These are phyloP conservation scores for Melanotus villosus DNA, from an alignment of 2,888 invertebrate species.

Conservation along the genomic window DNA sequence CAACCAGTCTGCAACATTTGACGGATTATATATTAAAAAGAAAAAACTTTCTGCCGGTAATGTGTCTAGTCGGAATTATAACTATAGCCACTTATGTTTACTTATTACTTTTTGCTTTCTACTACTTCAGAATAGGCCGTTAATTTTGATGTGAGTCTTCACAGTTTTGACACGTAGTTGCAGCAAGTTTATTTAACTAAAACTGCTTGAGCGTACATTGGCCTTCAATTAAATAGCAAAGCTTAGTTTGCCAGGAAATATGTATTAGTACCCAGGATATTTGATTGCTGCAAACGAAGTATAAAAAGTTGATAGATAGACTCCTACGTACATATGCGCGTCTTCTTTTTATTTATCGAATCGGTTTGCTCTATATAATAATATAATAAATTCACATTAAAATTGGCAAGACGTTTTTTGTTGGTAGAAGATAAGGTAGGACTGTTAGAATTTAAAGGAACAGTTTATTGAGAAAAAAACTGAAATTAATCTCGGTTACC, in stretches of 20 bases:
- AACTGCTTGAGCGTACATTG: background rate
- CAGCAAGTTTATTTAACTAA: background rate
- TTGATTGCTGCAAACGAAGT: background rate
- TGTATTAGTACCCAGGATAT: background rate
- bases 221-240: background rate
- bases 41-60: background rate
- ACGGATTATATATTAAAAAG: background rate
- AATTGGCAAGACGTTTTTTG: no score
- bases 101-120: background rate
- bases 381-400: no score
- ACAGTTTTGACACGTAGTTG: constrained; percentile 1
- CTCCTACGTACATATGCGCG: no score
- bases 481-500: no score
- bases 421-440: no score
- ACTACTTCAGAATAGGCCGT: background rate
- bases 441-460: no score
- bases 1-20: background rate
- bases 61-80: background rate
- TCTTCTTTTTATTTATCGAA: no score
- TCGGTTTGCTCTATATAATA: no score
- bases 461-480: no score
- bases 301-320: background rate
- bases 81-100: constrained; percentile 1
- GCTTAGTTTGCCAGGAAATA: background rate
- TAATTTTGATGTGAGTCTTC: background rate